Evolutionary conservation across 2,888 invertebrate genomes (phyloP), one percentile per base, ranked within the genome.

Genomic region (Heterodera filipjevi): DNA sequence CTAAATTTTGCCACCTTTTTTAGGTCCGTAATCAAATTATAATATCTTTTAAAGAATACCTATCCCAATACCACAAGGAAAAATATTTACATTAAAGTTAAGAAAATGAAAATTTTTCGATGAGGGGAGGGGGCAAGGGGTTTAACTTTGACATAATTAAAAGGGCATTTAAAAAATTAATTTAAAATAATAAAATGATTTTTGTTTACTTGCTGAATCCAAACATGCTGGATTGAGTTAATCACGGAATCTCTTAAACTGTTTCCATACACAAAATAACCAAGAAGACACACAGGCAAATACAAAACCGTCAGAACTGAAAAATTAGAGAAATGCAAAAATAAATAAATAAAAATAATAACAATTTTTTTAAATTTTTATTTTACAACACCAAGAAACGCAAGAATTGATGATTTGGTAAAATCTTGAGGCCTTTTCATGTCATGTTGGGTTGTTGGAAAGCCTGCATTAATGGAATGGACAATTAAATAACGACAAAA

Each of bases 371-470:
- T 78, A 70, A 79, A 49, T n/a, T 68, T 27, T 66, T 80, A 39
- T 30, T 3, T 10, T 46, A 14, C 12, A 78, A 53, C n/a, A 83
- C 79, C 77, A 33, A 44, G 30, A 77, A 84, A 82, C 27, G 83
- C 83, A 39, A 83, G 66, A 16, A 78, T 66, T 33, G 75, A 75
- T 10, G 94, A 94, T 85, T 91, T 91, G 84, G 93, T 92, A 80
- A 95, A 93, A 85, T 93, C 92, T 0, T 91, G 90, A 82, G 94
- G 93, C 81, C 93, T 92, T 81, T 92, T 92, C 95, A 95, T 95
- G 89, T 95, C 95, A 81, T 95, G 93, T 91, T 95, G 95, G 71
- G 95, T 93, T 22, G 80, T 80, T 2, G 81, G 77, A 53, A 81
- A 72, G 5, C 59, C 59, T 76, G n/a, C n/a, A n/a, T n/a, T n/a